phyloP scores from a whole-genome alignment of 2,797 vertebrate species.

The Acestrorhynchus altus region DNA sequence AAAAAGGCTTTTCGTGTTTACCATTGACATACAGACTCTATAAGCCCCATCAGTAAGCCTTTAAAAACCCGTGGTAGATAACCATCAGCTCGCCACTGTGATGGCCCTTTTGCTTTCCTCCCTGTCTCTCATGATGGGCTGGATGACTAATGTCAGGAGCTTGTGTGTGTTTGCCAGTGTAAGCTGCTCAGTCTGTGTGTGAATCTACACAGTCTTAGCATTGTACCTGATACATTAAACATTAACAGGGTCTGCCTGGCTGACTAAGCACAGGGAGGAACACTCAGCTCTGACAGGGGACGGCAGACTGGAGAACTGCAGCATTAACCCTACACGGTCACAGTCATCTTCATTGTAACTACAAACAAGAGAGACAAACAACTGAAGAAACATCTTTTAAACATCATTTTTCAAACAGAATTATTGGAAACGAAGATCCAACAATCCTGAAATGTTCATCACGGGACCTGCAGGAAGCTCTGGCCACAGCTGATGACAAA shows the following conservation, averaged over 20 bases:
- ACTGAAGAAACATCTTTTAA: too few species aligned
- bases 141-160: constrained; percentile 53
- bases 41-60: neutral
- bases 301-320: constrained; percentile 32
- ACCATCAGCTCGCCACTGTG: neutral
- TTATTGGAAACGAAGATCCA: too few species aligned
- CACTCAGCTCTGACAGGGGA: constrained; percentile 14
- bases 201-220: neutral
- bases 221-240: constrained; percentile 50
- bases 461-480: too few species aligned
- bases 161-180: constrained; percentile 32
- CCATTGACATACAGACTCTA: neutral
- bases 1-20: neutral
- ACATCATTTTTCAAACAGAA: too few species aligned
- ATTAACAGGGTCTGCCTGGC: constrained; percentile 32
- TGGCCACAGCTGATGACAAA: too few species aligned
- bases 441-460: too few species aligned
- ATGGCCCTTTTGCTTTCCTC: constrained; percentile 25
- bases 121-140: constrained; percentile 49
- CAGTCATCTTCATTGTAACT: too few species aligned
- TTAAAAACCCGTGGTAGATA: neutral
- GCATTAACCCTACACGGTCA: constrained; percentile 7
- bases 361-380: too few species aligned
- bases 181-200: constrained; percentile 5
- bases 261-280: constrained; percentile 33